A percentile compares a stretch with the other conserved stretches of the same genome.
Evolutionary conservation across 2,113 vertebrate genomes (phyloP).

Genomic region (Callithrix jacchus): DNA sequence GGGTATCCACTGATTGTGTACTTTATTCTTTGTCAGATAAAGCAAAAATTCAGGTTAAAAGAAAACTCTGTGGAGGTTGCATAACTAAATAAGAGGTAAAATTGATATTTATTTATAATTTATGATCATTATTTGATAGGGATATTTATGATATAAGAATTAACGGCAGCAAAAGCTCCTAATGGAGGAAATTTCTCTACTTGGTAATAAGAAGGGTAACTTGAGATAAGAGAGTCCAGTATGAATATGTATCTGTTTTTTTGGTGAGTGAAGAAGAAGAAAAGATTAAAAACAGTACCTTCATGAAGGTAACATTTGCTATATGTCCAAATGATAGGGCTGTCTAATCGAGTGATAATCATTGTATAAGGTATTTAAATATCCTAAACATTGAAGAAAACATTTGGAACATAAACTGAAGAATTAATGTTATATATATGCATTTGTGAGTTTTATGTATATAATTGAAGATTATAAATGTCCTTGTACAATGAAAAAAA

Average conservation of each 20-base stretch:
- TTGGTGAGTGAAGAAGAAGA: neutral
- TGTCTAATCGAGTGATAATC: neutral
- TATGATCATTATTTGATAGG: neutral
- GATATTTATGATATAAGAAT: neutral
- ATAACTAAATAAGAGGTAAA: neutral
- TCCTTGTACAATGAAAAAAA: neutral
- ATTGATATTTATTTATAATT: neutral
- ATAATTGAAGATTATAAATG: neutral
- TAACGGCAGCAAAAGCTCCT: neutral
- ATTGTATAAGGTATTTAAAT: neutral
- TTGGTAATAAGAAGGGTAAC: neutral
- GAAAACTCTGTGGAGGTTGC: neutral
- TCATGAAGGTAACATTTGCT: neutral
- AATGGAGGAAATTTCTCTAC: neutral
- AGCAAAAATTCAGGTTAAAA: neutral
- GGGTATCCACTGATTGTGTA: neutral
- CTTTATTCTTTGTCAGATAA: neutral
- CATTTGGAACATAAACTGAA: neutral
- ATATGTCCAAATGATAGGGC: neutral
- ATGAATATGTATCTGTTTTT: neutral
- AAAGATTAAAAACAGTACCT: neutral
- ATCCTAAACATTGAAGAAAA: neutral
- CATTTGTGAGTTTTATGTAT: neutral
- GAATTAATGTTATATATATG: neutral
- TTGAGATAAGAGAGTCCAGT: neutral